These are phyloP conservation scores for Lasius platythorax DNA, from an alignment of 2,888 invertebrate species.

Conservation along the genomic window DNA sequence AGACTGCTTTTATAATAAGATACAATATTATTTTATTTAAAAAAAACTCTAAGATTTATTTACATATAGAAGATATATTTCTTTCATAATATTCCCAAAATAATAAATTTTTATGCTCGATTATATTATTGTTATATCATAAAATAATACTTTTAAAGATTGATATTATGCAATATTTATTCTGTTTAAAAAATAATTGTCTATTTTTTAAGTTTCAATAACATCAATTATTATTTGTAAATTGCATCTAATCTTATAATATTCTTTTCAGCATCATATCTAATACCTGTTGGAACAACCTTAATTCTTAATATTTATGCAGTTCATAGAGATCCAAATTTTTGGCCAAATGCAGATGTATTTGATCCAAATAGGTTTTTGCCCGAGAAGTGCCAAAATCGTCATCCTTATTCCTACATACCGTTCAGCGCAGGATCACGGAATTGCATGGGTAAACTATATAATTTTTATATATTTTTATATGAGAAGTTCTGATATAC, in stretches of 20 bases:
- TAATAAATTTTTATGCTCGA: background rate
- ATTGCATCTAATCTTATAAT: background rate
- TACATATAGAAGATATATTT: background rate
- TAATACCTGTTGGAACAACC: constrained; percentile 86
- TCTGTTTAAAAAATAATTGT: background rate
- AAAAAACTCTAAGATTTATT: background rate
- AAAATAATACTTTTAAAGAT: no score
- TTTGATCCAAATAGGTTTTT: constrained; percentile 91
- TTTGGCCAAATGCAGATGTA: constrained; percentile 89
- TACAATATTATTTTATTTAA: no score
- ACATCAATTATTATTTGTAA: background rate
- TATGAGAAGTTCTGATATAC: background rate
- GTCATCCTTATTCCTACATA: constrained; percentile 89
- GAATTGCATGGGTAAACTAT: constrained; percentile 89
- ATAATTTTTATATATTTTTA: background rate
- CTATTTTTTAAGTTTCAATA: background rate
- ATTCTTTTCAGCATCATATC: constrained; percentile 85
- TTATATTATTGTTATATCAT: background rate
- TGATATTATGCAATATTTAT: no score
- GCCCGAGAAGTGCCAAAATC: constrained; percentile 85
- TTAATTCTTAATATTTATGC: constrained; percentile 77
- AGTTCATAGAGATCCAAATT: constrained; percentile 89
- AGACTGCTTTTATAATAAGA: no score
- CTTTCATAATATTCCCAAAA: background rate
- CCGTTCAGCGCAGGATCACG: constrained; percentile 91